Evolutionary conservation across 2,888 invertebrate species (phyloP).

Genomic region (Latrodectus elegans): DNA sequence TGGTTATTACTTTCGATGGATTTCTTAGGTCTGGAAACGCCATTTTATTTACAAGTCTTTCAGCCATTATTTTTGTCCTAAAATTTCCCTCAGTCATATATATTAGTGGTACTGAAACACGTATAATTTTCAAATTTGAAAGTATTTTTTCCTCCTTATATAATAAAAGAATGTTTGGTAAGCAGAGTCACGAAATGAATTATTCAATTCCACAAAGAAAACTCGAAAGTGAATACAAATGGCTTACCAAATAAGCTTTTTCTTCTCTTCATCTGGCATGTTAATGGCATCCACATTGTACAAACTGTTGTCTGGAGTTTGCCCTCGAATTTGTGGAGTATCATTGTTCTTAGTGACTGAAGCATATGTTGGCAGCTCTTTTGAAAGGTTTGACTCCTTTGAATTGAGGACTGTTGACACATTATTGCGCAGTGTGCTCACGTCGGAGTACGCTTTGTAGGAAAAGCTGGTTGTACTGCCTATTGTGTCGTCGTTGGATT

Average conservation of each 20-base stretch:
- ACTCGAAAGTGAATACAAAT: not conserved
- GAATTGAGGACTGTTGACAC: not conserved
- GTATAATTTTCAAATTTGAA: too few relatives aligned
- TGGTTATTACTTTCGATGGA: too few relatives aligned
- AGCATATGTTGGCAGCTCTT: not conserved
- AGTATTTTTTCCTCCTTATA: too few relatives aligned
- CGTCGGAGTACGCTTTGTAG: not conserved
- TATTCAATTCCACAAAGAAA: too few relatives aligned
- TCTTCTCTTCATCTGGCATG: conserved; percentile 31
- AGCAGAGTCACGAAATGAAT: too few relatives aligned
- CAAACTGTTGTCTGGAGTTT: conserved; percentile 12
- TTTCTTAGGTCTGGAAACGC: too few relatives aligned
- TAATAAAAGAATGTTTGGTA: too few relatives aligned
- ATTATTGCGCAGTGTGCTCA: not conserved
- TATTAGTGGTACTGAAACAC: too few relatives aligned
- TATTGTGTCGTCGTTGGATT: not conserved
- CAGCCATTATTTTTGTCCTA: too few relatives aligned
- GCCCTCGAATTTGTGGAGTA: not conserved
- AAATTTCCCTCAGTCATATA: too few relatives aligned
- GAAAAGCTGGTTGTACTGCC: conserved; percentile 16
- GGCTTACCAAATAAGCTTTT: not conserved
- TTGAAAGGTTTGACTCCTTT: not conserved
- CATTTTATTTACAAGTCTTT: too few relatives aligned
- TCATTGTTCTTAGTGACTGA: not conserved
- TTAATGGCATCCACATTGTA: not conserved